phyloP scores from a whole-genome alignment of 2,113 vertebrate species.

The Proteles cristata region DNA sequence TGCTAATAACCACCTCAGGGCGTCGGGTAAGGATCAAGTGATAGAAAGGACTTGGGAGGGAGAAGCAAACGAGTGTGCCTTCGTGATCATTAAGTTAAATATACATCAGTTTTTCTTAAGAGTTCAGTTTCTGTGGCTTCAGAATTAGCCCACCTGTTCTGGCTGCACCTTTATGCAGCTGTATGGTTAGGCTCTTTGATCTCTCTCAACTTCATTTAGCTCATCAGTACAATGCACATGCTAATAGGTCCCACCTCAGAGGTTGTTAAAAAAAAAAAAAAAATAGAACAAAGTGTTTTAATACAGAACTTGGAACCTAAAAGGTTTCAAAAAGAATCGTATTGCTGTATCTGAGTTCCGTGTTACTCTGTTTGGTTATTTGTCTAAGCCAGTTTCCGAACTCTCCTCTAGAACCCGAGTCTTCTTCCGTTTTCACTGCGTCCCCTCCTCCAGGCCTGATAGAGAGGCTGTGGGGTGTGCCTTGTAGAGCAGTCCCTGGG shows the following conservation, averaged over 20 bases:
- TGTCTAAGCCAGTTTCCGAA: not conserved
- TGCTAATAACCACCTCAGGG: not conserved
- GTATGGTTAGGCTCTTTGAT: not conserved
- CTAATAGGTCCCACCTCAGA: not conserved
- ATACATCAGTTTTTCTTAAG: not conserved
- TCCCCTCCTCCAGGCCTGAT: not conserved
- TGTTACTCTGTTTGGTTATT: not conserved
- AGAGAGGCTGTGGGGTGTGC: not conserved
- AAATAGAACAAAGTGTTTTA: not conserved
- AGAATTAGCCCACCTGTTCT: not conserved
- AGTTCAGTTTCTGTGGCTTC: not conserved
- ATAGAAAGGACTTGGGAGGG: not conserved
- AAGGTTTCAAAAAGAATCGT: not conserved
- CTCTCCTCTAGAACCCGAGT: not conserved
- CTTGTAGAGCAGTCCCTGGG: not conserved
- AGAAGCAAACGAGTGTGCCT: not conserved
- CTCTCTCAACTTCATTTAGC: not conserved
- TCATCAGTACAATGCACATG: not conserved
- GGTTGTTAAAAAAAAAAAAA: not conserved
- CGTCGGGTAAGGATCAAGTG: not conserved
- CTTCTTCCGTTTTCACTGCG: not conserved
- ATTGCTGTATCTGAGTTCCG: not conserved
- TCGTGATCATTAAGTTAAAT: not conserved
- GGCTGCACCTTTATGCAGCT: not conserved
- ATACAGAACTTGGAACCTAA: not conserved